Conservation (phyloP, 2,797 vertebrate species). For the Clarias fuscus region DNA sequence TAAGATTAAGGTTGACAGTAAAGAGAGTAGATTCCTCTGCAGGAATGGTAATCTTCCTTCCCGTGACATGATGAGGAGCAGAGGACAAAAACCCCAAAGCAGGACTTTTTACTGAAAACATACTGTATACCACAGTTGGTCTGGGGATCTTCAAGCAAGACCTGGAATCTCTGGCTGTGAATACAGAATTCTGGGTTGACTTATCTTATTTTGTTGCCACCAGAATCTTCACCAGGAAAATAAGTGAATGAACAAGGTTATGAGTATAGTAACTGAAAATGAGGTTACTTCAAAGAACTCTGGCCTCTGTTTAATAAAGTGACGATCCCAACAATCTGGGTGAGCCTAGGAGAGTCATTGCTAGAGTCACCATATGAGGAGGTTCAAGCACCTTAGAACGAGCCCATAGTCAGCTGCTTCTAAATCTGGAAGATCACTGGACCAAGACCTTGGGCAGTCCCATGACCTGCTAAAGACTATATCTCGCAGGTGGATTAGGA, state of each 20-base stretch:
- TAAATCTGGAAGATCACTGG: too few relatives aligned
- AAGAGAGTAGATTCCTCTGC: too few relatives aligned
- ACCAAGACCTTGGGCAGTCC: too few relatives aligned
- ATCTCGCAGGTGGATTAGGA: too few relatives aligned
- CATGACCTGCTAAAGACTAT: too few relatives aligned
- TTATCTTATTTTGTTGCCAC: background rate
- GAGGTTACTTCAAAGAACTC: too few relatives aligned
- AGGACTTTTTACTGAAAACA: background rate
- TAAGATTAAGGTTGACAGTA: too few relatives aligned
- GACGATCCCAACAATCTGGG: background rate
- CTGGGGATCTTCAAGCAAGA: background rate
- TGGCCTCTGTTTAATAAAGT: too few relatives aligned
- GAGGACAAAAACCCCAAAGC: background rate
- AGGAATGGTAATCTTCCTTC: constrained; percentile 42
- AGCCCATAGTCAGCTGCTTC: background rate
- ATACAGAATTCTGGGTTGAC: background rate
- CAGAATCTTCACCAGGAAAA: background rate
- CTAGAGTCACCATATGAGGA: background rate
- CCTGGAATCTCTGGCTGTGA: background rate
- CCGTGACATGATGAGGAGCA: too few relatives aligned
- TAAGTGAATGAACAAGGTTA: background rate
- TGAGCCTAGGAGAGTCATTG: background rate
- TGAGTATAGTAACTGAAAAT: background rate
- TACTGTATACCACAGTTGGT: background rate
- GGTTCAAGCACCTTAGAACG: background rate